These are phyloP conservation scores for Neopipo cinnamomea DNA, from an alignment of 2,113 vertebrate species.

Conservation along the genomic window DNA sequence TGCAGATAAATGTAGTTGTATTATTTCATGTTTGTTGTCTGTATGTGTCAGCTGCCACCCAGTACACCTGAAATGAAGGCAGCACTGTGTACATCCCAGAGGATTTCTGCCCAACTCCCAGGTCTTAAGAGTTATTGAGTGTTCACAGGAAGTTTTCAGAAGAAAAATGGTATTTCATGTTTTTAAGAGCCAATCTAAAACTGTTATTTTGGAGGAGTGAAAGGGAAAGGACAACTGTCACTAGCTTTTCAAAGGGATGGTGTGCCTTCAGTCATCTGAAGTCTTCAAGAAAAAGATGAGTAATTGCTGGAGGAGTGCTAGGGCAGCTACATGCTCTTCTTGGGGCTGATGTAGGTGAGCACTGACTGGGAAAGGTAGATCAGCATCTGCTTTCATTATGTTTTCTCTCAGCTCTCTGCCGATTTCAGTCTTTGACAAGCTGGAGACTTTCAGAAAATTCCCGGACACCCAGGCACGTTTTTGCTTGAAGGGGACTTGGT, in stretches of 20 bases:
- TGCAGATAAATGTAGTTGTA: neutral
- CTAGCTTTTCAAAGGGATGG: neutral
- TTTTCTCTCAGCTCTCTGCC: neutral
- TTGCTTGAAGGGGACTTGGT: neutral
- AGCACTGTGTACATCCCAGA: neutral
- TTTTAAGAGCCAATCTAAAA: neutral
- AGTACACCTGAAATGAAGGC: neutral
- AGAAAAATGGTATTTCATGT: neutral
- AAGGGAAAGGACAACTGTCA: neutral
- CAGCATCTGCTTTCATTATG: neutral
- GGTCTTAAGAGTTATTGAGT: neutral
- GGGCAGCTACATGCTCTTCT: neutral
- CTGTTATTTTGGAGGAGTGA: neutral
- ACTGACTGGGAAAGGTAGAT: neutral
- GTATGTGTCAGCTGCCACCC: neutral
- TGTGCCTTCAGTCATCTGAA: neutral
- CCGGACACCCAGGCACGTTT: neutral
- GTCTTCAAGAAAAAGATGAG: neutral
- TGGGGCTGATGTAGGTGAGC: neutral
- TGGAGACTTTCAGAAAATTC: neutral
- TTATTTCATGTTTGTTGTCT: neutral
- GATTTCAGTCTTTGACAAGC: neutral
- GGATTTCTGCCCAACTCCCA: neutral
- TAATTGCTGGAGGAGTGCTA: neutral
- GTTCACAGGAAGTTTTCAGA: neutral